Evolutionary conservation across 2,888 invertebrate genomes (phyloP).

Genomic region (Lomographa bimaculata): DNA sequence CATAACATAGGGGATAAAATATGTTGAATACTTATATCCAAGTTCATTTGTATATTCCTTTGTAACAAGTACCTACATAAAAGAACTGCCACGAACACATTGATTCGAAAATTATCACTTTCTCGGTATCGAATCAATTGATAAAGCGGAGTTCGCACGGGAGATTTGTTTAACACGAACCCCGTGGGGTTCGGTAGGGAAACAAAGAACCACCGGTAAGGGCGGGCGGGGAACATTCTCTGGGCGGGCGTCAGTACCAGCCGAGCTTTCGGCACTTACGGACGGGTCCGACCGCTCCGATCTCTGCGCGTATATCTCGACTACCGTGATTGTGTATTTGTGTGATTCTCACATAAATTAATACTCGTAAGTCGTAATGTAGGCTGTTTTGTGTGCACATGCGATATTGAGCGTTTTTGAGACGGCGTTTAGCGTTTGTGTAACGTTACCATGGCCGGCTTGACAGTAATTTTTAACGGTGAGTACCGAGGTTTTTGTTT

Average conservation of each 20-base stretch:
- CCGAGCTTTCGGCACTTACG: conserved; percentile 57
- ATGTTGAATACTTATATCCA: no score
- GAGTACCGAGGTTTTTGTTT: conserved; percentile 34
- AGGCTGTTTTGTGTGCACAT: conserved; percentile 31
- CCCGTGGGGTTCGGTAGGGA: conserved; percentile 63
- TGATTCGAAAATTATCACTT: conserved; percentile 7
- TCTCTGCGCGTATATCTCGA: conserved; percentile 36
- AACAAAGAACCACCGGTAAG: conserved; percentile 77
- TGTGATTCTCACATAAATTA: conserved; percentile 38
- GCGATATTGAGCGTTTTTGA: conserved; percentile 46
- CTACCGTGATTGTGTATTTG: conserved; percentile 52
- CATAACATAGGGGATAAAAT: no score
- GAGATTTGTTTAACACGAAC: conserved; percentile 67
- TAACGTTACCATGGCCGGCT: conserved; percentile 34
- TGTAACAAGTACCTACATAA: no score
- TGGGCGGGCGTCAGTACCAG: conserved; percentile 66
- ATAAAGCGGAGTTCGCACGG: conserved; percentile 52
- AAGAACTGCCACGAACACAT: background rate
- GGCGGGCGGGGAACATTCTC: conserved; percentile 60
- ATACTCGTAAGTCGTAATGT: conserved; percentile 17
- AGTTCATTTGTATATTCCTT: no score
- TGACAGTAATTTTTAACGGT: conserved; percentile 48
- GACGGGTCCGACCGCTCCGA: conserved; percentile 37
- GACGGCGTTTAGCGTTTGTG: conserved; percentile 25
- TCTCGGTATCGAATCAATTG: conserved; percentile 33